Percentiles rank a stretch among this genome's conserved stretches.
Conservation (phyloP, 2,888 invertebrate species). For the Dascillus cervinus region DNA sequence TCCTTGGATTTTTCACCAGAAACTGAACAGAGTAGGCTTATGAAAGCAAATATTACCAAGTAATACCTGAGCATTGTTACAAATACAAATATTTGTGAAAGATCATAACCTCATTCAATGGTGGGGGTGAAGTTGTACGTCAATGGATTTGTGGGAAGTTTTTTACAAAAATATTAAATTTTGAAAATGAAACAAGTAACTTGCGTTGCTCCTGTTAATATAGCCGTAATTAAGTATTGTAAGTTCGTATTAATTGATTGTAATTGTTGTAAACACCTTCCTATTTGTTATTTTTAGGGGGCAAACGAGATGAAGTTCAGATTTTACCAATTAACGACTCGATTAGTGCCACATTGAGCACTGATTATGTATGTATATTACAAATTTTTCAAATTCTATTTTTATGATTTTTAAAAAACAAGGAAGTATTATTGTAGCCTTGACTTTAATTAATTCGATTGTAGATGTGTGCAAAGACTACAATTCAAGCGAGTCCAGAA, state of each 20-base stretch:
- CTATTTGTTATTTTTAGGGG: too few species aligned
- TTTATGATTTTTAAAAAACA: constrained; percentile 4
- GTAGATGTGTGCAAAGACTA: constrained; percentile 85
- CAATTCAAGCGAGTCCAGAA: constrained; percentile 63
- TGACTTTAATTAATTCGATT: constrained; percentile 10
- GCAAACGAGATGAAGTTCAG: constrained; percentile 86
- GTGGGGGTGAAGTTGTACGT: too few species aligned
- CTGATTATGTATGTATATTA: constrained; percentile 56
- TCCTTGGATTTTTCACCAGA: constrained; percentile 8
- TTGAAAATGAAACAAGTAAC: too few species aligned
- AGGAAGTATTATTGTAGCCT: too few species aligned
- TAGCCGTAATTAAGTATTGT: too few species aligned
- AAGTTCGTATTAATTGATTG: too few species aligned
- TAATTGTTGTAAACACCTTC: too few species aligned
- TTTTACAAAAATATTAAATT: too few species aligned
- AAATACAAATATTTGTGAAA: too few species aligned
- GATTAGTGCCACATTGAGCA: constrained; percentile 82
- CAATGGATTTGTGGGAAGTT: too few species aligned
- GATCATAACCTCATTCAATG: too few species aligned
- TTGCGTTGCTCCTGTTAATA: too few species aligned
- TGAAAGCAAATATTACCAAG: neutral
- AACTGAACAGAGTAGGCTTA: neutral
- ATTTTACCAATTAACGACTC: constrained; percentile 96
- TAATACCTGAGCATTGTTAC: constrained; percentile 2
- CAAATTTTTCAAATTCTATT: constrained; percentile 2